Conservation (phyloP, 2,888 invertebrate genomes). For the Noctuana brunneofusca region DNA sequence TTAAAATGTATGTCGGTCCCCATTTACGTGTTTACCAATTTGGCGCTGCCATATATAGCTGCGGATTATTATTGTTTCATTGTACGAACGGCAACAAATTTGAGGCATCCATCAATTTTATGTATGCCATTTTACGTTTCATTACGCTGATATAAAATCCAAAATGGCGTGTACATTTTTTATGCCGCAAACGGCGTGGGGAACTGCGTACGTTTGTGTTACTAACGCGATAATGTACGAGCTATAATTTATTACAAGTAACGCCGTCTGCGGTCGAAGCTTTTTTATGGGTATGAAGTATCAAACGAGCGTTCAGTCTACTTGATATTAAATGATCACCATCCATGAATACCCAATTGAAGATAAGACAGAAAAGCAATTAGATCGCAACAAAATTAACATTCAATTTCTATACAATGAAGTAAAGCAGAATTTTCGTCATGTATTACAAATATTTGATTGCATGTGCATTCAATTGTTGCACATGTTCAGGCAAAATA, state of each 20-base stretch:
- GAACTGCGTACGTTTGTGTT: slow-evolving; percentile 39
- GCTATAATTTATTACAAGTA: slow-evolving; percentile 43
- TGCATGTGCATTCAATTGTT: no score
- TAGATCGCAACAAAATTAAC: neutral
- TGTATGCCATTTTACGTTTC: slow-evolving; percentile 42
- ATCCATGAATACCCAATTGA: neutral
- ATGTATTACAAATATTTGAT: no score
- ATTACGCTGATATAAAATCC: slow-evolving; percentile 39
- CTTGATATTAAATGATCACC: slow-evolving; percentile 19
- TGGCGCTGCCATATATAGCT: slow-evolving; percentile 44
- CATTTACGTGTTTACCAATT: slow-evolving; percentile 45
- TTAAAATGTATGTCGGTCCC: slow-evolving; percentile 43
- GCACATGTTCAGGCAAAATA: no score
- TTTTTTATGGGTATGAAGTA: slow-evolving; percentile 29
- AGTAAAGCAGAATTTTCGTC: no score
- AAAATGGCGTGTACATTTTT: slow-evolving; percentile 40
- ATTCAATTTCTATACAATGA: no score
- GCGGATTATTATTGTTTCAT: slow-evolving; percentile 47
- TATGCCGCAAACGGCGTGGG: slow-evolving; percentile 31
- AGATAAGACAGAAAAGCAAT: neutral
- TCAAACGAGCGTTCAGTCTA: slow-evolving; percentile 11
- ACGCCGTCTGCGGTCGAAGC: slow-evolving; percentile 41
- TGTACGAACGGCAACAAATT: slow-evolving; percentile 43
- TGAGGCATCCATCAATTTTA: slow-evolving; percentile 39
- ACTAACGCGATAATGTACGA: slow-evolving; percentile 44